Base-by-base conservation (phyloP, 2,888 invertebrate genomes). In the Luperina nickerlii region DNA sequence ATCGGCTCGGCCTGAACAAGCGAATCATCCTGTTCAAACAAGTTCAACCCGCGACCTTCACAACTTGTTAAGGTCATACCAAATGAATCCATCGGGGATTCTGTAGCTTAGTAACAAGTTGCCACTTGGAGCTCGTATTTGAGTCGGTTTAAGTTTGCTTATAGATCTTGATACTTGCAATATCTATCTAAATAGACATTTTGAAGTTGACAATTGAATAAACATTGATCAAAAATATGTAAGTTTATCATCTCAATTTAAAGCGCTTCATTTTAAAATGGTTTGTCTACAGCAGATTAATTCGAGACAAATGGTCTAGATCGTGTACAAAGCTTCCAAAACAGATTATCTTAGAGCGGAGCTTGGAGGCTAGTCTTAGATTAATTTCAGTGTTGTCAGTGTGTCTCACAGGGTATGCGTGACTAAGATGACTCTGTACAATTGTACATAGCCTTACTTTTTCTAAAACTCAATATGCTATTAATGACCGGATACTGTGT, bases 1-100 rank as follows among this genome's bases (percentile, higher is more conserved):
- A 71, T 72, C 54, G 27, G 51, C 15, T 15, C 32, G 18, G 42
- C 24, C 27, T 45, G 48, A 72, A 77, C 71, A 24, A 79, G 81
- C 67, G 57, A 68, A 48, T n/a, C 57, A 51, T 63, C 67, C 51
- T 51, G 77, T 77, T 48, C 67, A 72, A 77, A 82, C 77, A 81
- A 67, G 70, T 63, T 24, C 38, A 20, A 24, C 20, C 9, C 27
- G 15, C 20, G 76, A 51, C 77, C 82, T 81, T 68, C 54, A 45
- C 42, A 48, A 63, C 24, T 71, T 63, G 24, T 6, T 72, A 82
- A 81, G 81, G 81, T 81, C 62, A 42, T 32, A 13, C 48, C 27
- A 38, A 48, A 72, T 72, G 20, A 9, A 68, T 72, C 76, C 69
- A 5, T 15, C 18, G 51, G 71, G 60, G 27, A 54, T 20, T 32